phyloP scores from a whole-genome alignment of 2,113 vertebrate genomes.

The Trematomus loennbergii region DNA sequence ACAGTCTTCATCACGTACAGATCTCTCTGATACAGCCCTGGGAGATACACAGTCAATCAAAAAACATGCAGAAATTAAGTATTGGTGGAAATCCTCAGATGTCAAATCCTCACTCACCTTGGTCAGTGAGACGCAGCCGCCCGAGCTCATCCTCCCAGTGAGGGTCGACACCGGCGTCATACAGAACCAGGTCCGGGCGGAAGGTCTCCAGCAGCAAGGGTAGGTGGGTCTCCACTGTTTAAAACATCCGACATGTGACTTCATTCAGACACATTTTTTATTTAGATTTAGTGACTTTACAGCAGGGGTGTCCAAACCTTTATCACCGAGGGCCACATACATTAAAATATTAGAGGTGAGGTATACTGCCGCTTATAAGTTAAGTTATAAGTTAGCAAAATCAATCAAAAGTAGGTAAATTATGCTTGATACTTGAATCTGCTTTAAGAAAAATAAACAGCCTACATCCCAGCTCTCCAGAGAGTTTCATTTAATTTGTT shows the following conservation, averaged over 20 bases:
- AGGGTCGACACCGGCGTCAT: slow-evolving; percentile 75
- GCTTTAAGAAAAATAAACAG: too few species aligned
- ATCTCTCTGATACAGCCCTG: slow-evolving; percentile 75
- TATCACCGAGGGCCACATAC: too few species aligned
- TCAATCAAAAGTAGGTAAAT: too few species aligned
- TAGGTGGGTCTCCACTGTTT: slow-evolving; percentile 68
- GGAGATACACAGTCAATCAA: not conserved
- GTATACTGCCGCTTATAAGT: too few species aligned
- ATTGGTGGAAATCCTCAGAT: not conserved
- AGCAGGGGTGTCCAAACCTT: too few species aligned
- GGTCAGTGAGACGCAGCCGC: slow-evolving; percentile 71
- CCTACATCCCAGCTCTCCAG: too few species aligned
- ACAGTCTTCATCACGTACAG: slow-evolving; percentile 71
- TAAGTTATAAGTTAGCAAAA: too few species aligned
- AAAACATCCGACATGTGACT: not conserved
- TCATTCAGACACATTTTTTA: too few species aligned
- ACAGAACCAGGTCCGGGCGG: slow-evolving; percentile 72
- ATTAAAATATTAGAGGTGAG: too few species aligned
- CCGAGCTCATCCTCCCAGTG: slow-evolving; percentile 75
- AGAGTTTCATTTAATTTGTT: too few species aligned
- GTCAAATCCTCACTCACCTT: slow-evolving; percentile 42
- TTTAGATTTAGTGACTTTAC: not conserved
- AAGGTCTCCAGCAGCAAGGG: slow-evolving; percentile 74
- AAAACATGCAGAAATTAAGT: not conserved
- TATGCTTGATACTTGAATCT: too few species aligned